These are phyloP conservation scores for Rambutsinella grinnellia DNA, from an alignment of 2,888 invertebrate genomes.

Conservation along the genomic window DNA sequence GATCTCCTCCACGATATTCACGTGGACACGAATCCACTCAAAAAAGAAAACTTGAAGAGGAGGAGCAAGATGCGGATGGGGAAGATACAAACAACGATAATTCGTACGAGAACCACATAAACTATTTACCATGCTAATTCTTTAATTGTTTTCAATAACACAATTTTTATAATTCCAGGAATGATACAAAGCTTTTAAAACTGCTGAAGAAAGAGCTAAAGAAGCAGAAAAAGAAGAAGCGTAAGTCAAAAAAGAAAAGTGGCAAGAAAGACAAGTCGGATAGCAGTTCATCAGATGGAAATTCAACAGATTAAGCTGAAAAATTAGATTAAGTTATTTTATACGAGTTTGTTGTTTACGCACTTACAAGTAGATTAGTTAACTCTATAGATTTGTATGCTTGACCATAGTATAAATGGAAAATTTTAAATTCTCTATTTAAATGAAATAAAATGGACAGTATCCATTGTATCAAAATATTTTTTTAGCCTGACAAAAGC, in stretches of 20 bases:
- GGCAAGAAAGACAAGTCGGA: no score
- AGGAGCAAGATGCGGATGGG: conserved; percentile 3
- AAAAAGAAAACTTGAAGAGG: conserved; percentile 33
- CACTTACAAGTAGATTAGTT: no score
- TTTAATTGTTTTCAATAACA: no score
- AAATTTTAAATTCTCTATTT: no score
- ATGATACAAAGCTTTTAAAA: conserved; percentile 47
- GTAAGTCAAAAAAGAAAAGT: conserved; percentile 45
- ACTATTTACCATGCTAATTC: no score
- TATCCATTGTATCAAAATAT: no score
- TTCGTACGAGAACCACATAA: not conserved
- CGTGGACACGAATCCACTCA: conserved; percentile 62
- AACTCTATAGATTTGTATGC: no score
- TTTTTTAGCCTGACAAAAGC: no score
- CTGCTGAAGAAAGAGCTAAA: conserved; percentile 53
- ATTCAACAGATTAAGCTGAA: not conserved
- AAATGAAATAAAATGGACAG: no score
- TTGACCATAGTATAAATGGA: no score
- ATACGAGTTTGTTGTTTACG: no score
- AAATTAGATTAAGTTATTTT: no score
- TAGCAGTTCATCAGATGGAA: conserved; percentile 20
- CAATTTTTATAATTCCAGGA: conserved; percentile 15
- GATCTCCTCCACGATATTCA: conserved; percentile 61
- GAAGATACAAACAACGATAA: not conserved
- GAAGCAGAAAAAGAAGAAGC: conserved; percentile 53